Base-by-base conservation (phyloP, 2,797 vertebrate genomes). In the Gambusia yucatana region DNA sequence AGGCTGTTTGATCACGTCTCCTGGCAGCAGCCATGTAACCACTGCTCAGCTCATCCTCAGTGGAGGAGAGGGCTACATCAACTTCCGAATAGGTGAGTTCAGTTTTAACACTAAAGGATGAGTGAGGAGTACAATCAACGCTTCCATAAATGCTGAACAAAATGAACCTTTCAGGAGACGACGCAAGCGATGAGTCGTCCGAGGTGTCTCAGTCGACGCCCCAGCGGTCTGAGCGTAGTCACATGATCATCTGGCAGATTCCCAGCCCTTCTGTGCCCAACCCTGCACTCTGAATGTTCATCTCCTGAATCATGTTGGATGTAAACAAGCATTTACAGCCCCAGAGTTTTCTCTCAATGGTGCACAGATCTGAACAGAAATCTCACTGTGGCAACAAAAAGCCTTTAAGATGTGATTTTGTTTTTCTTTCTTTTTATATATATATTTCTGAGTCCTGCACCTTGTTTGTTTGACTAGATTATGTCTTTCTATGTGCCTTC, bases 31-130 rank as follows among this genome's bases (percentile, higher is more conserved):
- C 73, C 72, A 89, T 8, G 78, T 89, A 63, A 83, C 92, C 79
- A 84, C 90, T 67, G 89, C 94, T 88, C 95, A 95, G 81, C 93
- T 97, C 22, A 93, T 97, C 79, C 94, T 97, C 83, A 97, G 96
- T 79, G 97, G 96, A 84, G 97, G 97, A 76, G 97, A 97, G 87
- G 97, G 97, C 52, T 97, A 97, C 90, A 96, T 97, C 72, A 97
- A 97, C 86, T 96, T 97, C 83, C 89, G 96, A 52, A 96, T 97
- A 44, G 97, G 97, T 97, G 85, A 94, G 95, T 84, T 73, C 9
- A 76, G 71, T 43, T 17, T 44, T 46, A 28, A n/a, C 14, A 28
- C 67, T 3, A 28, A 46, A n/a, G 28, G 20, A 46, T 17, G 11
- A 46, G 8, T 39, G 20, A 36, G 63, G 1, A 0, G 1, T 65